These are phyloP conservation scores for Drosophila limbata DNA, from an alignment of 2,888 invertebrate genomes.

Conservation along the genomic window DNA sequence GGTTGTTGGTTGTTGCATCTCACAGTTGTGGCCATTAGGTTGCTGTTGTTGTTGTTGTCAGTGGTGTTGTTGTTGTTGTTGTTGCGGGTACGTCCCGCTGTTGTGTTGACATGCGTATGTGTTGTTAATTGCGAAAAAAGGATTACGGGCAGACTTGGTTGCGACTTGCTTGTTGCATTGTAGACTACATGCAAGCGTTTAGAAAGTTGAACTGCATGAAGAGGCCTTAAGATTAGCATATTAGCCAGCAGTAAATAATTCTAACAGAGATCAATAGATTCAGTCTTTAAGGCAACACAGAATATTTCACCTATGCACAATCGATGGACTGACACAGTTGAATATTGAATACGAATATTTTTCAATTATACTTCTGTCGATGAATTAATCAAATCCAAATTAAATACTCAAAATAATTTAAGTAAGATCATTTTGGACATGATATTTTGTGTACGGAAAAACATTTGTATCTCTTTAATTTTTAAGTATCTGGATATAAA, in stretches of 20 bases:
- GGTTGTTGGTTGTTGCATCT: constrained; percentile 43
- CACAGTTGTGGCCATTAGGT: constrained; percentile 61
- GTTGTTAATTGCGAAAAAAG: constrained; percentile 80
- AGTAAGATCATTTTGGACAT: too few species aligned
- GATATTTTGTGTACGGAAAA: too few species aligned
- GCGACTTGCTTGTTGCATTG: constrained; percentile 32
- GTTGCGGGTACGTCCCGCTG: constrained; percentile 57
- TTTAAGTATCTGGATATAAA: too few species aligned
- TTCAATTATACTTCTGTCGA: not conserved
- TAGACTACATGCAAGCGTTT: constrained; percentile 67
- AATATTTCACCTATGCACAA: not conserved
- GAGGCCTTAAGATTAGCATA: constrained; percentile 46
- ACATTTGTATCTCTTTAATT: too few species aligned
- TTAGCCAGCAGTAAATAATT: constrained; percentile 9
- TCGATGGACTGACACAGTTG: not conserved
- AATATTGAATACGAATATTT: too few species aligned
- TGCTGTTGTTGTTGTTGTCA: constrained; percentile 21
- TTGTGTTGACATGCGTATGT: constrained; percentile 80
- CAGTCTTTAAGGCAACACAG: not conserved
- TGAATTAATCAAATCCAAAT: not conserved
- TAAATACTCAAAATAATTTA: too few species aligned
- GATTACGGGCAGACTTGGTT: constrained; percentile 60
- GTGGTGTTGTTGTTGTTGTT: constrained; percentile 25
- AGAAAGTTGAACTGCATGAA: constrained; percentile 62
- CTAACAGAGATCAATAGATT: constrained; percentile 14